Evolutionary conservation across 2,797 vertebrate genomes (phyloP).

Genomic region (Micrastur ruficollis): DNA sequence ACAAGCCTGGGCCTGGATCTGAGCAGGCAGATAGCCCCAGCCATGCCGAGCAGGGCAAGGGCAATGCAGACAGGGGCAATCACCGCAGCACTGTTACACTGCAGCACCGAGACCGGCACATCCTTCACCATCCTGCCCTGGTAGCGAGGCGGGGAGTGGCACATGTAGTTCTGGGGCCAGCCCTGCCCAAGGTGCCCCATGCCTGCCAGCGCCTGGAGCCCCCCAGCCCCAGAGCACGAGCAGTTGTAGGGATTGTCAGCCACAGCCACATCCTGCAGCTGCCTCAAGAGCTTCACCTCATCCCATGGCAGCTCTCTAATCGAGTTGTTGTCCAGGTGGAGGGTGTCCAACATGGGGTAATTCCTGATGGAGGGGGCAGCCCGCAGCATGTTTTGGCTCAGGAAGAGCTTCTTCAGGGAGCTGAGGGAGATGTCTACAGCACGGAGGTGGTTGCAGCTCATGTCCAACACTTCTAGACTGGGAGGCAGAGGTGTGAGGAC

Average conservation of each 20-base stretch:
- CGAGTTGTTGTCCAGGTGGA: slow-evolving; percentile 58
- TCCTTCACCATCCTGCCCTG: not conserved
- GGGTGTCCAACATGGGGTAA: slow-evolving; percentile 15
- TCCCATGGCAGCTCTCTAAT: not conserved
- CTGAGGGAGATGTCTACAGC: slow-evolving; percentile 21
- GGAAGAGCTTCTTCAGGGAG: slow-evolving; percentile 61
- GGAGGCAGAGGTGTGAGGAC: slow-evolving; percentile 54
- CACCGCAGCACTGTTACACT: not conserved
- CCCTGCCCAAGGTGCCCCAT: not conserved
- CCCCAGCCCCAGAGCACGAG: not conserved
- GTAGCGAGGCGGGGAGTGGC: not conserved
- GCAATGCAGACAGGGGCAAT: not conserved
- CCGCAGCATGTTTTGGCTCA: slow-evolving; percentile 68
- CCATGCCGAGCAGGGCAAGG: not conserved
- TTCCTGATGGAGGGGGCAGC: not conserved
- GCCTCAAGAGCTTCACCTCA: not conserved
- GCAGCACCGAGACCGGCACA: not conserved
- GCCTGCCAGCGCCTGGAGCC: not conserved
- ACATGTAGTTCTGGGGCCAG: slow-evolving; percentile 60
- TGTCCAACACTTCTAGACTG: slow-evolving; percentile 46
- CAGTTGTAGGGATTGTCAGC: slow-evolving; percentile 58
- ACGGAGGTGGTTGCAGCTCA: slow-evolving; percentile 60
- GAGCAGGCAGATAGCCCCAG: not conserved
- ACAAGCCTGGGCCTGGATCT: not conserved
- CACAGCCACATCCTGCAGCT: not conserved